These are phyloP conservation scores for Xylophagus ater DNA, from an alignment of 2,888 invertebrate species.

Conservation along the genomic window DNA sequence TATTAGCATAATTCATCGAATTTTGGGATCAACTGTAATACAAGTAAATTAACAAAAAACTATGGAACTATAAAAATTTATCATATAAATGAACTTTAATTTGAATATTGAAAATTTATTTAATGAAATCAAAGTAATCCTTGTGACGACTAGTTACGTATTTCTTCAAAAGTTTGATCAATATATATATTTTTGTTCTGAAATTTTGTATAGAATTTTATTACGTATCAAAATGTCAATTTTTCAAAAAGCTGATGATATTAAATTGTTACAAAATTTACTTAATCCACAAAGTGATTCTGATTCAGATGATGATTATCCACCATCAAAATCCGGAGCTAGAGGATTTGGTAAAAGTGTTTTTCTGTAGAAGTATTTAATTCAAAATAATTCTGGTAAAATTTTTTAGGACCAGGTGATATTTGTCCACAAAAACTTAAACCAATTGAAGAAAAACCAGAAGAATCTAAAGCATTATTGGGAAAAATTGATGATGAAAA, in stretches of 20 bases:
- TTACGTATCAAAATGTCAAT: constrained; percentile 31
- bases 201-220: too few species aligned
- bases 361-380: not conserved
- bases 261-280: constrained; percentile 27
- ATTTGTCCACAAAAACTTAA: constrained; percentile 29
- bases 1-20: too few species aligned
- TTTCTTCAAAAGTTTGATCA: constrained; percentile 7
- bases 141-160: too few species aligned
- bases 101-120: too few species aligned
- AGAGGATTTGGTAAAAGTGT: constrained; percentile 13
- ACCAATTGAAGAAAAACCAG: constrained; percentile 13
- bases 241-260: constrained; percentile 30
- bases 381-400: not conserved
- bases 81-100: too few species aligned
- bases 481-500: constrained; percentile 13
- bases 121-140: too few species aligned
- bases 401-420: constrained; percentile 38
- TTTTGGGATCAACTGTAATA: too few species aligned
- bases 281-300: constrained; percentile 27
- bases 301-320: constrained; percentile 28
- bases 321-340: constrained; percentile 22
- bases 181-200: too few species aligned
- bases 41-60: too few species aligned
- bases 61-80: too few species aligned
- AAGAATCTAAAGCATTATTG: constrained; percentile 1